Conservation (phyloP, 1,140 invertebrate species). For the Heliothis virescens region DNA sequence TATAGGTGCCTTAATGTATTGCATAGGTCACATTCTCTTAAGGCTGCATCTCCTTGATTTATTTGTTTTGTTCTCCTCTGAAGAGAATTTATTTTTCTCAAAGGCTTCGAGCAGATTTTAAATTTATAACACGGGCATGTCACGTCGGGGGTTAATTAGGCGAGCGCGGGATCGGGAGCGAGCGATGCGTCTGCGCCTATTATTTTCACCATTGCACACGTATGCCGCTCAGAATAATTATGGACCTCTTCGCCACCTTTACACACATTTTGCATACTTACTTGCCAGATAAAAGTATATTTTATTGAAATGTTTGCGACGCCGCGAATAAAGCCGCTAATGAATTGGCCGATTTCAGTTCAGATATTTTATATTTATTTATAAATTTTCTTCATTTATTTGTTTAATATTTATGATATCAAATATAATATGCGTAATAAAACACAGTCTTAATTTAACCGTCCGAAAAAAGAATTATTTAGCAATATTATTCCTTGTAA, state of each 20-base stretch:
- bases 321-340: conserved; percentile 45
- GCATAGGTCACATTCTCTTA: conserved; percentile 5
- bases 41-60: conserved; percentile 5
- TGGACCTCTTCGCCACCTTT: conserved; percentile 57
- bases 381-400: too few species aligned
- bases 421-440: too few species aligned
- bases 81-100: conserved; percentile 57
- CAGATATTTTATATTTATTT: too few species aligned
- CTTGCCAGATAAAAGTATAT: conserved; percentile 62
- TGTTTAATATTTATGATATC: too few species aligned
- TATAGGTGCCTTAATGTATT: neutral
- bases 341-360: conserved; percentile 4
- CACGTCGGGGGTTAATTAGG: conserved; percentile 79
- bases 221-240: conserved; percentile 63
- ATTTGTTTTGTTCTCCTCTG: conserved; percentile 50
- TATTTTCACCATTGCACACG: conserved; percentile 58
- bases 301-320: conserved; percentile 63
- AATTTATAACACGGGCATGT: conserved; percentile 76
- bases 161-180: conserved; percentile 62
- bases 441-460: too few species aligned
- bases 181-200: conserved; percentile 69
- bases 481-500: too few species aligned
- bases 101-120: conserved; percentile 69
- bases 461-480: too few species aligned
- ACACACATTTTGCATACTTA: conserved; percentile 66